Evolutionary conservation across 2,113 vertebrate species (phyloP).

Genomic region (Megaceryle torquata): DNA sequence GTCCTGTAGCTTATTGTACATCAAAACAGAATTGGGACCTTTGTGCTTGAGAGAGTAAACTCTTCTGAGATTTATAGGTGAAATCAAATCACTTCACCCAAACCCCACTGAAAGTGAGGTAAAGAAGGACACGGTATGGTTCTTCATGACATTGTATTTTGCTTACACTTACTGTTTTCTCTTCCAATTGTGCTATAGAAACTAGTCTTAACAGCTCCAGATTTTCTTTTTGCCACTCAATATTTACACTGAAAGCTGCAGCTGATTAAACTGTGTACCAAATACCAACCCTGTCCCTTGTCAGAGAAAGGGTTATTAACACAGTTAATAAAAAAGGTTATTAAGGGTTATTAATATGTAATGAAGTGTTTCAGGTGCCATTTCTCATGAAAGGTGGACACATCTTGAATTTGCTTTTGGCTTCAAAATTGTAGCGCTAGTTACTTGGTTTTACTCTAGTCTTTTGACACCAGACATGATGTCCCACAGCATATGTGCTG

Average conservation of each 20-base stretch:
- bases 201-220: not conserved
- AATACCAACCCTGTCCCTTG: not conserved
- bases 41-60: not conserved
- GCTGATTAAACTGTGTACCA: not conserved
- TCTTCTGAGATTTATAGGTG: not conserved
- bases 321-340: not conserved
- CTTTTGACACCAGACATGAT: not conserved
- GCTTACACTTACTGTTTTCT: not conserved
- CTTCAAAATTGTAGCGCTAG: not conserved
- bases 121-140: fast-evolving
- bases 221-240: not conserved
- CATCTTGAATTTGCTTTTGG: not conserved
- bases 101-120: not conserved
- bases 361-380: not conserved
- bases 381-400: not conserved
- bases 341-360: not conserved
- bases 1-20: not conserved
- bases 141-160: fast-evolving
- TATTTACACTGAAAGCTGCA: not conserved
- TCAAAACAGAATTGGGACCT: not conserved
- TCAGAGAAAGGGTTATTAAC: not conserved
- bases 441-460: not conserved
- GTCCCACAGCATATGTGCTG: not conserved
- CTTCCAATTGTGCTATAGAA: not conserved
- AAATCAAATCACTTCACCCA: not conserved